Evolutionary conservation across 64 coral and sea anemone species (phyloP).

Genomic region (Stichodactyla helianthus): DNA sequence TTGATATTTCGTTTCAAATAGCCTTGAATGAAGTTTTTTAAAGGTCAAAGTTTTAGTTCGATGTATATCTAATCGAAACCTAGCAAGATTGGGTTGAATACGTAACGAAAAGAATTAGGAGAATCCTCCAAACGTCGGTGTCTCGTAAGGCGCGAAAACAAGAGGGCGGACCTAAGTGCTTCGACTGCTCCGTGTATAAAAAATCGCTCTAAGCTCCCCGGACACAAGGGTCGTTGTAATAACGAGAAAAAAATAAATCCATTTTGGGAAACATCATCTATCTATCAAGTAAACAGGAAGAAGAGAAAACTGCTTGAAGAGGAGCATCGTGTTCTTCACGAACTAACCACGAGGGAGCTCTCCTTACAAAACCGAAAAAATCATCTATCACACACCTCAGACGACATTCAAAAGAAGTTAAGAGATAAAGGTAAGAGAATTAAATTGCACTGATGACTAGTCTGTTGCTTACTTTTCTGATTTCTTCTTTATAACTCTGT

Average conservation of each 20-base stretch:
- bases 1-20: neutral
- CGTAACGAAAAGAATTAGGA: neutral
- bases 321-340: neutral
- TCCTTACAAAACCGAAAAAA: neutral
- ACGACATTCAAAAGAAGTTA: slow-evolving; percentile 2
- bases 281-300: slow-evolving; percentile 3
- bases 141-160: slow-evolving; percentile 17
- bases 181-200: neutral
- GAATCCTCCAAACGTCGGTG: neutral
- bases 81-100: neutral
- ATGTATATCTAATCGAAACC: neutral
- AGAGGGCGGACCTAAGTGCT: slow-evolving; percentile 32
- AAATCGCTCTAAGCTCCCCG: slow-evolving; percentile 15
- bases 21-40: neutral
- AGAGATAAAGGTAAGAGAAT: slow-evolving; percentile 26
- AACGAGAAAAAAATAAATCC: neutral
- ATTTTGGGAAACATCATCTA: slow-evolving; percentile 26
- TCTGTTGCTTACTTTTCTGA: neutral
- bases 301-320: slow-evolving; percentile 23
- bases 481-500: neutral
- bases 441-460: neutral
- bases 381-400: too few species aligned
- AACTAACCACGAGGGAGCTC: neutral
- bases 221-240: slow-evolving; percentile 37
- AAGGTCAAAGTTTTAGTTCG: neutral